phyloP scores from a whole-genome alignment of 1,140 invertebrate species.

The Eumaeus atala region DNA sequence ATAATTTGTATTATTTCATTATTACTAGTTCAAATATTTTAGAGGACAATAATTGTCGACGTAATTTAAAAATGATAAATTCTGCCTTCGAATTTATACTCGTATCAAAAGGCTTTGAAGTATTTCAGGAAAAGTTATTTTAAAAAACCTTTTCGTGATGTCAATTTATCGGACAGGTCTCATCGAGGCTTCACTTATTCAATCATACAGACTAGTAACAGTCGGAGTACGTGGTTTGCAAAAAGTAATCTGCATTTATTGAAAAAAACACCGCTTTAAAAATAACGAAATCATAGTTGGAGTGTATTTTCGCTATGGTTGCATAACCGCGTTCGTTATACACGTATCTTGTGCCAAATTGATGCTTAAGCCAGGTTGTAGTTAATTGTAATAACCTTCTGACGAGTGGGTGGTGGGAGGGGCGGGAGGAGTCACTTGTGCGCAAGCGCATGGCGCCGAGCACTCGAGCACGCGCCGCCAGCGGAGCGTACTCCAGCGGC shows the following conservation, averaged over 20 bases:
- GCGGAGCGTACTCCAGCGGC: constrained; percentile 56
- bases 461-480: constrained; percentile 67
- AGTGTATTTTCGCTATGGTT: constrained; percentile 18
- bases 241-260: constrained; percentile 6
- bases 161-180: constrained; percentile 4
- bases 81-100: no score
- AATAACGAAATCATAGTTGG: constrained; percentile 10
- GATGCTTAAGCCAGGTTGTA: constrained; percentile 53
- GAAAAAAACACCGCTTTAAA: constrained; percentile 26
- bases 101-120: background rate
- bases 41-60: no score
- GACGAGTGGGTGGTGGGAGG: constrained; percentile 27
- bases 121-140: background rate
- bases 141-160: background rate
- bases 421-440: constrained; percentile 24
- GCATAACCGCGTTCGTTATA: constrained; percentile 23
- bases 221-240: background rate
- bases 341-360: constrained; percentile 57
- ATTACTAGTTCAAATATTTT: no score
- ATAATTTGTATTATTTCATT: no score
- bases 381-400: constrained; percentile 66
- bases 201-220: background rate
- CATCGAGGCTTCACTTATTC: constrained; percentile 1
- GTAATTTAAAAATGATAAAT: no score
- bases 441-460: constrained; percentile 56